Percentiles rank a stretch among this genome's conserved stretches.
phyloP scores from a whole-genome alignment of 2,888 invertebrate species.

The Cephalotes varians region DNA sequence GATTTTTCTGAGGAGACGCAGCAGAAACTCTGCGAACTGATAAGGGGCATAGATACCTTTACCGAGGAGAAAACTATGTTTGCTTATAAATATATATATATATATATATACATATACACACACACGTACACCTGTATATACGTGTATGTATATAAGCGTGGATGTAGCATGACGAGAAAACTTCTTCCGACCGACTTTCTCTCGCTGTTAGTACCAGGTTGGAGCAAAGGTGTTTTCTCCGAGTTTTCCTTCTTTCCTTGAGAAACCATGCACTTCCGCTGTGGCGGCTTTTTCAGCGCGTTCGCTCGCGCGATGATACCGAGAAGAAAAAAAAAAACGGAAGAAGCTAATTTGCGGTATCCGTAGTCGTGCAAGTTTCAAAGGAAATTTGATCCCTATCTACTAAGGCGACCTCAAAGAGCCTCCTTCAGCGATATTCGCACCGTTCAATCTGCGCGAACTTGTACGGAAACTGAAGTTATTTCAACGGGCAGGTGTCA shows the following conservation, averaged over 20 bases:
- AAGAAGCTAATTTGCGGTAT: constrained; percentile 23
- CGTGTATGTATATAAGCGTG: background rate
- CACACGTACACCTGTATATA: no score
- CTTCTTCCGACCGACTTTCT: constrained; percentile 50
- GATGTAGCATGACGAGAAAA: constrained; percentile 55
- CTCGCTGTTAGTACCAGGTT: constrained; percentile 18
- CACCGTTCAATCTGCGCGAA: constrained; percentile 2
- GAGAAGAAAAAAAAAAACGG: background rate
- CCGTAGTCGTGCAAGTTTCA: constrained; percentile 21
- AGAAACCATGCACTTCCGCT: background rate
- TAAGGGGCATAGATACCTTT: background rate
- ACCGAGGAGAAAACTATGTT: background rate
- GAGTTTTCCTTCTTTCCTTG: constrained; percentile 45
- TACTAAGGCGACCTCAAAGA: background rate
- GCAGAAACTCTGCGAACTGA: constrained; percentile 2
- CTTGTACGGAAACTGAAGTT: constrained; percentile 4
- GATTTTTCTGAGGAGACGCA: background rate
- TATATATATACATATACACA: background rate
- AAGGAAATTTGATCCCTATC: constrained; percentile 43
- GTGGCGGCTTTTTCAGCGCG: background rate
- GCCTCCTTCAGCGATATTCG: constrained; percentile 3
- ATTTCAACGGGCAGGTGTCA: constrained; percentile 12
- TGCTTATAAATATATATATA: background rate
- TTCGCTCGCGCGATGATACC: constrained; percentile 5
- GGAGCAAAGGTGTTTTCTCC: constrained; percentile 36